Evolutionary conservation across 2,797 vertebrate species (phyloP).

Genomic region (Oryzias dopingdopingensis): DNA sequence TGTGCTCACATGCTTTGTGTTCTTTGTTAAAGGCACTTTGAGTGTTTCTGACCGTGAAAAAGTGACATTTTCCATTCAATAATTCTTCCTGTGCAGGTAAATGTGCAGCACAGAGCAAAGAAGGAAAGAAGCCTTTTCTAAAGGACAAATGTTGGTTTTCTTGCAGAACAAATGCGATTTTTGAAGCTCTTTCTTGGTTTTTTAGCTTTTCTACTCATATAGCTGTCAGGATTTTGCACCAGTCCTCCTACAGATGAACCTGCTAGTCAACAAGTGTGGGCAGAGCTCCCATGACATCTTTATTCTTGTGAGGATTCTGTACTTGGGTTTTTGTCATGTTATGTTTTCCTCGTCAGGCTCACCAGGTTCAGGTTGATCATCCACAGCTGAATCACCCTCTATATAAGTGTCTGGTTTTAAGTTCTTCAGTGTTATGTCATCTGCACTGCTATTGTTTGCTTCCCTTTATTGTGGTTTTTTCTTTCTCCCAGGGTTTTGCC

Average conservation of each 20-base stretch:
- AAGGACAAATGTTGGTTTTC: background rate
- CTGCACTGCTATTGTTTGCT: no score
- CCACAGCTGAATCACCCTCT: no score
- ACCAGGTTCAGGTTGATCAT: no score
- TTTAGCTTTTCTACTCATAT: background rate
- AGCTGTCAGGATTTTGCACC: constrained; percentile 1
- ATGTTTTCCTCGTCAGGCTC: constrained; percentile 3
- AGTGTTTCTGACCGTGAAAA: constrained; percentile 5
- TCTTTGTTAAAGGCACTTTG: constrained; percentile 13
- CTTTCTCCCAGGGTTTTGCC: no score
- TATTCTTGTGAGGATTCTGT: background rate
- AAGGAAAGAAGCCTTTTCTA: background rate
- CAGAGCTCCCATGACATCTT: constrained; percentile 10
- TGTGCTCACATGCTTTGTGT: constrained; percentile 4
- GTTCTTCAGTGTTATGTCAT: no score
- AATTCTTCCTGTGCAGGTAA: constrained; percentile 12
- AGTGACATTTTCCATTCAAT: background rate
- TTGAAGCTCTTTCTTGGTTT: constrained; percentile 9
- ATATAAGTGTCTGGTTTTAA: no score
- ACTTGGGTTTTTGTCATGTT: no score
- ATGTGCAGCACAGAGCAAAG: background rate
- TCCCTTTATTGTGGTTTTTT: no score
- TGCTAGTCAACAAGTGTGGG: constrained; percentile 22
- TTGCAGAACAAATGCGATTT: constrained; percentile 7
- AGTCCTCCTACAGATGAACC: constrained; percentile 7